Percentiles rank a stretch among this genome's conserved stretches.
phyloP scores from a whole-genome alignment of 2,888 invertebrate genomes.

The Unio pictorum region DNA sequence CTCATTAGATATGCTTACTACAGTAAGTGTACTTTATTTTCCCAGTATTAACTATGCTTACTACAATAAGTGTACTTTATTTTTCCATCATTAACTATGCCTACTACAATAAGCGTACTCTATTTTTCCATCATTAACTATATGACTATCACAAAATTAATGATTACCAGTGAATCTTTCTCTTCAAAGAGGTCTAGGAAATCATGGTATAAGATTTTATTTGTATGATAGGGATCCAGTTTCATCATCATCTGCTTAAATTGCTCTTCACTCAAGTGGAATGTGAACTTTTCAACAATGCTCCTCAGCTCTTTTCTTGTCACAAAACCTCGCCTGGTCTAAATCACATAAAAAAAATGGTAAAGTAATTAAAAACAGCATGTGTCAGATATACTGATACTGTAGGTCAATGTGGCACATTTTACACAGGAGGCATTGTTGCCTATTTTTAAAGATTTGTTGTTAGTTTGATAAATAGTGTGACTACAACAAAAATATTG shows the following conservation, averaged over 20 bases:
- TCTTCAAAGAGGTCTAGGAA: constrained; percentile 69
- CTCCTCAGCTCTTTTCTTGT: constrained; percentile 61
- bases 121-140: too few species aligned
- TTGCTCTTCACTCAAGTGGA: constrained; percentile 59
- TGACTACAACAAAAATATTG: too few species aligned
- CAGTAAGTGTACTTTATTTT: too few species aligned
- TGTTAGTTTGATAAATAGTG: too few species aligned
- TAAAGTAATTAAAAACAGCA: neutral
- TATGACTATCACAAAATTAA: neutral
- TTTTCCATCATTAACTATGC: too few species aligned
- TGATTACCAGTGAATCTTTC: constrained; percentile 58
- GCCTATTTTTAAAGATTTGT: too few species aligned
- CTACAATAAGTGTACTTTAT: too few species aligned
- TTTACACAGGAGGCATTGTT: too few species aligned
- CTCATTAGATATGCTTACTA: too few species aligned
- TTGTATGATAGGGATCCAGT: constrained; percentile 62
- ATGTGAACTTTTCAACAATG: constrained; percentile 63
- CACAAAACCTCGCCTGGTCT: constrained; percentile 66
- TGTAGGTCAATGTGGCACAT: too few species aligned
- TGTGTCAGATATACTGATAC: neutral
- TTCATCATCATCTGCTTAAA: constrained; percentile 62
- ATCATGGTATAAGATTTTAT: constrained; percentile 63
- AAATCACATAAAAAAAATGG: constrained; percentile 9
- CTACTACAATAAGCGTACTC: too few species aligned
- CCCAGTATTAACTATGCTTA: too few species aligned